Conservation (phyloP, 2,113 vertebrate genomes). For the Centropus bengalensis region DNA sequence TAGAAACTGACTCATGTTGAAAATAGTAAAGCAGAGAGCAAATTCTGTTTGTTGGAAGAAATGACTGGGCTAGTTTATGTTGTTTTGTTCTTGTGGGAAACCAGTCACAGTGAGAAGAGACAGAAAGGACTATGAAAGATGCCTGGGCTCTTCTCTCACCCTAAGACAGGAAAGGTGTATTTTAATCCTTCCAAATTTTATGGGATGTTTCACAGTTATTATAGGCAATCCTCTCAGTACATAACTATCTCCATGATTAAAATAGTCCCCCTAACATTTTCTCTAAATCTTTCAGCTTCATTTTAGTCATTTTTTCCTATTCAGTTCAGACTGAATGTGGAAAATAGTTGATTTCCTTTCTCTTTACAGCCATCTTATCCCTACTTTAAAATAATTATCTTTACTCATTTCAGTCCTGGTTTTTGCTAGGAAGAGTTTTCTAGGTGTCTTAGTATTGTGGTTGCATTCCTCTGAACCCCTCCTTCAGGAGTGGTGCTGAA, state of each 20-base stretch:
- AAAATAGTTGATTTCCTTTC: neutral
- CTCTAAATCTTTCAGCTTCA: neutral
- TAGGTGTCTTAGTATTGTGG: neutral
- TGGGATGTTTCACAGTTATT: neutral
- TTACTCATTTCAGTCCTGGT: neutral
- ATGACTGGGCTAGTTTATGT: neutral
- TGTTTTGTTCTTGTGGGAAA: neutral
- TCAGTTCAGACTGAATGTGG: rapidly evolving
- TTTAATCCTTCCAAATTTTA: neutral
- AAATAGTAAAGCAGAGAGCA: neutral
- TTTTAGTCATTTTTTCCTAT: neutral
- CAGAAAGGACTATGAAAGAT: neutral
- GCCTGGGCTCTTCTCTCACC: neutral
- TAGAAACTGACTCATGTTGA: neutral
- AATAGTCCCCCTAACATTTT: neutral
- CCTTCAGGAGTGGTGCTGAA: neutral
- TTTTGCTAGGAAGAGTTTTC: neutral
- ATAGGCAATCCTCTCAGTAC: neutral
- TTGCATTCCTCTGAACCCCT: neutral
- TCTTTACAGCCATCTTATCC: neutral
- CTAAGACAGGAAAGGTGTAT: neutral
- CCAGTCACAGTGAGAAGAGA: neutral
- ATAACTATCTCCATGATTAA: neutral
- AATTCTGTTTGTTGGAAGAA: neutral
- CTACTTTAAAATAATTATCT: neutral